phyloP scores from a whole-genome alignment of 2,113 vertebrate genomes.

The Aplodontia rufa region DNA sequence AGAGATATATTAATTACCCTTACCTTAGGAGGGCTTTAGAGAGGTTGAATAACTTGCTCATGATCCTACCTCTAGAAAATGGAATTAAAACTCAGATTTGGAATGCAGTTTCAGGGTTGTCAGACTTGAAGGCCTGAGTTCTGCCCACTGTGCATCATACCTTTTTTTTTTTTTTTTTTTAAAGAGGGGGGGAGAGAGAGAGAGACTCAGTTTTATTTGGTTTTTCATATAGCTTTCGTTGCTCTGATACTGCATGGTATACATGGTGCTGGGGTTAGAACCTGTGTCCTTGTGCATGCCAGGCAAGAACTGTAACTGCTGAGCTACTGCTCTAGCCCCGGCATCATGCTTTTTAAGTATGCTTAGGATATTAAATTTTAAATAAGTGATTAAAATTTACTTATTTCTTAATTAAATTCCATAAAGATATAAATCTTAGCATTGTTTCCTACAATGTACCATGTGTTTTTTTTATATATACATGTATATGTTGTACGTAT shows the following conservation, averaged over 20 bases:
- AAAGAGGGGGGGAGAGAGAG: too few relatives aligned
- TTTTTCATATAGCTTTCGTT: too few relatives aligned
- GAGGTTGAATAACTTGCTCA: background rate
- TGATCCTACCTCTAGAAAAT: background rate
- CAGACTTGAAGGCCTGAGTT: background rate
- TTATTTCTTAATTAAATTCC: background rate
- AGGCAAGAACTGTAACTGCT: too few relatives aligned
- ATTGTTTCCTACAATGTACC: background rate
- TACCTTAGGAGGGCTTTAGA: background rate
- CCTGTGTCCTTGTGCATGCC: too few relatives aligned
- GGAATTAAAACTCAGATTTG: background rate
- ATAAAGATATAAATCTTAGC: background rate
- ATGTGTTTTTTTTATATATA: too few relatives aligned
- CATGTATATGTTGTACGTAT: too few relatives aligned
- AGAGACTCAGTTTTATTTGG: too few relatives aligned
- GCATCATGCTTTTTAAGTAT: too few relatives aligned
- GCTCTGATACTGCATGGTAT: too few relatives aligned
- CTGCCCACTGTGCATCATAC: background rate
- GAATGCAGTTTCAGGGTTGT: background rate
- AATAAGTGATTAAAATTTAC: background rate
- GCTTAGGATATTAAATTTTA: background rate
- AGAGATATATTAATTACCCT: background rate
- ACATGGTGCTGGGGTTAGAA: too few relatives aligned
- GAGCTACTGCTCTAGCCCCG: too few relatives aligned
- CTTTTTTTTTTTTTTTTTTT: too few relatives aligned